Percentiles rank a stretch among this genome's conserved stretches.
These are phyloP conservation scores for Cherax quadricarinatus DNA, from an alignment of 1,140 invertebrate species.

Conservation along the genomic window DNA sequence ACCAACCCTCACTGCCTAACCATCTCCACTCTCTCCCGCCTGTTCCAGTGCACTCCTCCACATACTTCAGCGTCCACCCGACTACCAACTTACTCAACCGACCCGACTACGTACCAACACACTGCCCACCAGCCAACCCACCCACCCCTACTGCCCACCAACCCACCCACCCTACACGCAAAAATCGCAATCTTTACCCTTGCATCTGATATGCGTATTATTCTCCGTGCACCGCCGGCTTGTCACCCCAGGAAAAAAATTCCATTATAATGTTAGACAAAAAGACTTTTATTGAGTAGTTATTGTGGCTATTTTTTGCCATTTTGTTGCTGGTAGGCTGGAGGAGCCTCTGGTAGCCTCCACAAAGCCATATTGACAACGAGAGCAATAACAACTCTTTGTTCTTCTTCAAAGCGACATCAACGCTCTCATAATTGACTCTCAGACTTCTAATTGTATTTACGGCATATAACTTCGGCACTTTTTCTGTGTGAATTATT, in stretches of 20 bases:
- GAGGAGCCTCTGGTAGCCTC: neutral
- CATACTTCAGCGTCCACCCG: no score
- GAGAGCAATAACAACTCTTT: constrained; percentile 1
- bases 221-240: neutral
- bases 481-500: neutral
- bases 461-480: neutral
- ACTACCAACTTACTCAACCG: no score
- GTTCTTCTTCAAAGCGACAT: constrained; percentile 18
- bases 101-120: no score
- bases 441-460: constrained; percentile 27
- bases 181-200: neutral
- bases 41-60: no score
- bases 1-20: no score
- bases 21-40: no score
- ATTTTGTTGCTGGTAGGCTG: neutral
- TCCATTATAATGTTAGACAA: constrained; percentile 23
- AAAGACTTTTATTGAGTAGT: constrained; percentile 19
- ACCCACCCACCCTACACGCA: no score
- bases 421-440: neutral
- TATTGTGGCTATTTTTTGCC: neutral
- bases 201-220: neutral
- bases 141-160: no score
- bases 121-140: no score
- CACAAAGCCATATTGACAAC: constrained; percentile 31
- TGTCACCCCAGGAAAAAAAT: neutral